Base-by-base conservation (phyloP, 2,113 vertebrate species). In the Sisor rabdophorus region DNA sequence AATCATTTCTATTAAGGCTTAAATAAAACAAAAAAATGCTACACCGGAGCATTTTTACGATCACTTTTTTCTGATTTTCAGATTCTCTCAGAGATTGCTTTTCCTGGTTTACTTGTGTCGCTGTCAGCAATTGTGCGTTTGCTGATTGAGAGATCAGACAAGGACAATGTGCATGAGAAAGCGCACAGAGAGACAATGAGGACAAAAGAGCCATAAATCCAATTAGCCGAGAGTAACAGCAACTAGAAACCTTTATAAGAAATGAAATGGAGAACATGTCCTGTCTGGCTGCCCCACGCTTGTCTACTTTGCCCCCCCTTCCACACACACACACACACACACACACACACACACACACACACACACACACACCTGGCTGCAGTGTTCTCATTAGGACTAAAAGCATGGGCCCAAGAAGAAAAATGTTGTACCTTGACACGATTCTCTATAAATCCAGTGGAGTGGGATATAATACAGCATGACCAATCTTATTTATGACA, bases 401-500 rank as follows among this genome's bases (percentile, higher is more conserved):
- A 92, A 90, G 91, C 89, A 64, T 81, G 74, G 65, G 85, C 85
- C 52, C 40, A n/a, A 75, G 44, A 74, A 69, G 71, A 84, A 75
- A 74, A 71, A 77, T 68, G 70, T 58, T 67, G 71, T 79, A 80
- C 78, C 75, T 83, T 85, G 81, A 86, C 86, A 84, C 77, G 19
- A 78, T 84, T 76, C 81, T 86, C 88, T 84, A 91, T 92, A 92
- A 93, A 92, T 93, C 79, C 87, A 91, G 84, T 79, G 78, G 85
- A 84, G 76, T 89, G 83, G 60, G 7, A 64, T 88, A 90, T 90
- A 90, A 91, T 90, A 92, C 91, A 85, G 88, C 80, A 86, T 88
- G 90, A 91, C 85, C 85, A 81, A 80, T 81, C 89, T 90, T 85
- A 93, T 93, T 91, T 85, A 93, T 93, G 92, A 91, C 89, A 90